Evolutionary conservation across 2,888 invertebrate species (phyloP).

Genomic region (Acanthosepion esculentum): DNA sequence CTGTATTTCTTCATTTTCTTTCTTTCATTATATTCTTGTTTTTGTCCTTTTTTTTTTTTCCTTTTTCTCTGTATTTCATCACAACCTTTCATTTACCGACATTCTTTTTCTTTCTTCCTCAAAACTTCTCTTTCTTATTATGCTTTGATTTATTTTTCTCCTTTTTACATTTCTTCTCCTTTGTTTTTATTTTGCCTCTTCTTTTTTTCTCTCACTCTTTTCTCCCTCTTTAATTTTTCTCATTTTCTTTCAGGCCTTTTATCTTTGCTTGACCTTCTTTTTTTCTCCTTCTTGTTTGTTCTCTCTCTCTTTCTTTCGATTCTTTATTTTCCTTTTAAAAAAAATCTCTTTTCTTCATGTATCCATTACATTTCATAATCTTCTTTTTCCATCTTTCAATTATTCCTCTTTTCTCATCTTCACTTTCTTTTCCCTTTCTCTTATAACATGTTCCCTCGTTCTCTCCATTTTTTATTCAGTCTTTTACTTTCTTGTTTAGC

Average conservation of each 20-base stretch:
- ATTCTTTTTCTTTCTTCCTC: background rate
- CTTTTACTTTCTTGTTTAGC: no score
- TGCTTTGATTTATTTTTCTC: background rate
- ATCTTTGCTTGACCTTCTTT: background rate
- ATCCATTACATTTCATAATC: no score
- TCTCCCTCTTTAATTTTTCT: background rate
- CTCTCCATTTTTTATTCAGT: background rate
- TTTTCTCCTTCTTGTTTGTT: no score
- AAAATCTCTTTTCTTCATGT: no score
- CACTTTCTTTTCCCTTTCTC: no score
- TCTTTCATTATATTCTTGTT: no score
- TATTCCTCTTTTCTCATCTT: background rate
- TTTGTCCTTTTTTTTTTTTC: background rate
- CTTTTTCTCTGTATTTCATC: background rate
- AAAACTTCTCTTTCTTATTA: background rate
- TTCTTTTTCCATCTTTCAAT: background rate
- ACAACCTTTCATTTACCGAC: no score
- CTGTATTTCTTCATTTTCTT: background rate
- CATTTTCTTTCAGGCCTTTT: background rate
- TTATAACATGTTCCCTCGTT: background rate
- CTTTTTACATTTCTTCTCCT: background rate
- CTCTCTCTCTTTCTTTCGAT: background rate
- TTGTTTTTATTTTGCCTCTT: background rate
- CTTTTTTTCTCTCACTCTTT: background rate
- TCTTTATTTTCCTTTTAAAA: no score